Percentiles rank a stretch among this genome's conserved stretches.
These are phyloP conservation scores for Pristionchus fissidentatus DNA, from an alignment of 2,888 invertebrate genomes.

Conservation along the genomic window DNA sequence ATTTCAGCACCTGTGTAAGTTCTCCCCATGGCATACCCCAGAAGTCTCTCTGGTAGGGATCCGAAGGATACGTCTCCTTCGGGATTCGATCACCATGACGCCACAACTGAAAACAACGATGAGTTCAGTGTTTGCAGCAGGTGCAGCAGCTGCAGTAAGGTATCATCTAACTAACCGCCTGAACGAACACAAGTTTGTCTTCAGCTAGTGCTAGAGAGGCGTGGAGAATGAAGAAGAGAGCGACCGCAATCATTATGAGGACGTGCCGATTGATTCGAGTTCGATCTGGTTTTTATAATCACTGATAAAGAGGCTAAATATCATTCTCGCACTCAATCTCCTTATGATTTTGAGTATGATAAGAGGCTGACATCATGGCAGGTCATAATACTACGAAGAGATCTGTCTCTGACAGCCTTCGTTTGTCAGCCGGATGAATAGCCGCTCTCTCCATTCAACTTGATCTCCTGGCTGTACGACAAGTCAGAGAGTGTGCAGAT, in stretches of 20 bases:
- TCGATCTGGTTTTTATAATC: background rate
- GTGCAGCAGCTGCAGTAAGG: too few relatives aligned
- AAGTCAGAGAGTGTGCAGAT: background rate
- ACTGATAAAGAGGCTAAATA: background rate
- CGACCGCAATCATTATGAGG: background rate
- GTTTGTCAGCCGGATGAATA: background rate
- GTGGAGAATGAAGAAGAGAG: background rate
- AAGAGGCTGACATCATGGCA: conserved; percentile 3
- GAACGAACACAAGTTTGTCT: background rate
- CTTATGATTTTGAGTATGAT: background rate
- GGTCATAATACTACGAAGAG: conserved; percentile 17
- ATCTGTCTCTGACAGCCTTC: background rate
- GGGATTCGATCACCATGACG: conserved; percentile 69
- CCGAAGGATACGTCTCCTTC: conserved; percentile 56
- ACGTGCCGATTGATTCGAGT: too few relatives aligned
- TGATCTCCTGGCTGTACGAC: background rate
- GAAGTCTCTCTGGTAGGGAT: conserved; percentile 53
- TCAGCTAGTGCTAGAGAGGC: background rate
- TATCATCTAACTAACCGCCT: background rate
- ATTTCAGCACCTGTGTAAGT: conserved; percentile 55
- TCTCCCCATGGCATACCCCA: conserved; percentile 60
- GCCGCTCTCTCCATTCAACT: background rate
- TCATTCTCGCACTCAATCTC: too few relatives aligned
- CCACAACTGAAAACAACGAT: conserved; percentile 58
- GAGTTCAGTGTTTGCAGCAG: too few relatives aligned